A percentile compares a stretch with the other conserved stretches of the same genome.
Evolutionary conservation across 1,140 invertebrate species (phyloP).

Genomic region (Magallana angulata): DNA sequence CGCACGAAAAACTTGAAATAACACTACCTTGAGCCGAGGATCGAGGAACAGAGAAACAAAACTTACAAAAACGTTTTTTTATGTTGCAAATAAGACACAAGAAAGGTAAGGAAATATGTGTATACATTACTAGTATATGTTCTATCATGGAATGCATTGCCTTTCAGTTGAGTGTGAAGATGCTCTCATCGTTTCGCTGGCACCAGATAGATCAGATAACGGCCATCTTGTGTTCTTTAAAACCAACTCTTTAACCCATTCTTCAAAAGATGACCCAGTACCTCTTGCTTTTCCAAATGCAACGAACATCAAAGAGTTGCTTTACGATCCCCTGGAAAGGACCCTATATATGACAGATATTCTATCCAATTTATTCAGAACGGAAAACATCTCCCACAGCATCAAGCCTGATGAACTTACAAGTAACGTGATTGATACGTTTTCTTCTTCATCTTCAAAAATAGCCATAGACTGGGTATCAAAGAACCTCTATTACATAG

Average conservation of each 20-base stretch:
- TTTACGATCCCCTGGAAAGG: neutral
- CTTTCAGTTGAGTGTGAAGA: neutral
- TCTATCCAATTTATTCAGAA: neutral
- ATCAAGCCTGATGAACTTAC: neutral
- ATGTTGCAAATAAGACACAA: no score
- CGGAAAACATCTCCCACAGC: neutral
- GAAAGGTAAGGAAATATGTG: no score
- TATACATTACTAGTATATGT: no score
- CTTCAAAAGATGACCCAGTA: neutral
- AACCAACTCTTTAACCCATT: neutral
- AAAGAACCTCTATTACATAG: neutral
- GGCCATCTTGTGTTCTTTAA: neutral
- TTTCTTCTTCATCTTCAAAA: conserved; percentile 8
- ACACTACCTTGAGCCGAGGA: no score
- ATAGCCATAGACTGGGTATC: conserved; percentile 17
- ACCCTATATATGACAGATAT: neutral
- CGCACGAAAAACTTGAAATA: no score
- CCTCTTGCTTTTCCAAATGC: neutral
- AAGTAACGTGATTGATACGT: neutral
- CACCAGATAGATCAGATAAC: neutral
- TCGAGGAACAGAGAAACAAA: no score
- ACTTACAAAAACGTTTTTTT: no score
- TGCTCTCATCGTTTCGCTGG: neutral
- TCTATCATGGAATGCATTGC: no score
- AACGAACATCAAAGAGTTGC: neutral